phyloP scores from a whole-genome alignment of 92 coral and sea anemone species.

The Desmophyllum pertusum region DNA sequence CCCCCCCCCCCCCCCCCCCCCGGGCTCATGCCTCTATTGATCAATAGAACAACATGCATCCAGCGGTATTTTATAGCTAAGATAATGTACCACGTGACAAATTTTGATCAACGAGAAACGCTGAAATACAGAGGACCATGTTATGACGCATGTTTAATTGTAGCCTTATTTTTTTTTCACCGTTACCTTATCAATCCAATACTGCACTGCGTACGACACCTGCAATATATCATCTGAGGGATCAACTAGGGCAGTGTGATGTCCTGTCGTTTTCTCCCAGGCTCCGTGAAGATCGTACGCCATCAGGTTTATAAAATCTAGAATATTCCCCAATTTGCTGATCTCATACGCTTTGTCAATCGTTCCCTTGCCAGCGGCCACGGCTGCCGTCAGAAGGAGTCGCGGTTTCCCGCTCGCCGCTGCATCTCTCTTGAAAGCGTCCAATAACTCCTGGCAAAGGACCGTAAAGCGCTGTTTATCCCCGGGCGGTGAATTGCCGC shows the following conservation, averaged over 20 bases:
- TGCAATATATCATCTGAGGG: slow-evolving; percentile 66
- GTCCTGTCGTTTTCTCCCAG: slow-evolving; percentile 82
- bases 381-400: slow-evolving; percentile 68
- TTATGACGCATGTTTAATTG: too few species aligned
- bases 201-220: slow-evolving; percentile 71
- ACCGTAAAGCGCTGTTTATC: slow-evolving; percentile 76
- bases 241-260: slow-evolving; percentile 85
- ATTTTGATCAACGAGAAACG: too few species aligned
- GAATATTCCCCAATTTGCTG: slow-evolving; percentile 69
- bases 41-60: too few species aligned
- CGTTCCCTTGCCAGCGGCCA: slow-evolving; percentile 60
- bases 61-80: too few species aligned
- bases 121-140: too few species aligned
- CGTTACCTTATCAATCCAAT: slow-evolving; percentile 79
- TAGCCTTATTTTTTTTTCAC: too few species aligned
- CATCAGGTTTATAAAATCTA: slow-evolving; percentile 92
- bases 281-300: slow-evolving; percentile 89
- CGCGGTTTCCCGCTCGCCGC: slow-evolving; percentile 62
- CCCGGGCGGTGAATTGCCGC: slow-evolving; percentile 75
- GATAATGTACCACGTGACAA: too few species aligned
- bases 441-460: slow-evolving; percentile 69
- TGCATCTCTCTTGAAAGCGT: slow-evolving; percentile 69
- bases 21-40: too few species aligned
- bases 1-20: too few species aligned
- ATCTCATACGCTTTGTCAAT: slow-evolving; percentile 66